Conservation (phyloP, 2,888 invertebrate genomes). For the Octonoba sinensis region DNA sequence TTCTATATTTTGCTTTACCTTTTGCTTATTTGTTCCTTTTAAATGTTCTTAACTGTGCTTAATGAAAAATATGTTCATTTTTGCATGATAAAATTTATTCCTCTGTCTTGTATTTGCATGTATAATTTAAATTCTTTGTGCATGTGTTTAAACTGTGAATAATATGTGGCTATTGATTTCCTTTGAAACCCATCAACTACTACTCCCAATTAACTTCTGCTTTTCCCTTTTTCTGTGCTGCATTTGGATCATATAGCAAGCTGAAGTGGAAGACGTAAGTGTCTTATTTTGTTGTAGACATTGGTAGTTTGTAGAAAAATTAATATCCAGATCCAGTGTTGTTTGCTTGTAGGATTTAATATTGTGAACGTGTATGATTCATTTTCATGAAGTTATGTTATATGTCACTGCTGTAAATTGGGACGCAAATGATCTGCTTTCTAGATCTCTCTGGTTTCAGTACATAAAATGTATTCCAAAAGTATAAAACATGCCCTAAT, state of each 20-base stretch:
- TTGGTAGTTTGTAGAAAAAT: slow-evolving; percentile 44
- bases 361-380: background rate
- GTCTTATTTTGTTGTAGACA: slow-evolving; percentile 40
- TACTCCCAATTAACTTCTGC: slow-evolving; percentile 62
- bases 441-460: too few species aligned
- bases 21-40: too few species aligned
- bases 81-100: slow-evolving; percentile 32
- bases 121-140: background rate
- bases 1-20: too few species aligned
- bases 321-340: background rate
- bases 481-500: too few species aligned
- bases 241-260: slow-evolving; percentile 70
- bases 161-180: slow-evolving; percentile 17
- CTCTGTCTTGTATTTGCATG: slow-evolving; percentile 3
- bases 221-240: slow-evolving; percentile 64
- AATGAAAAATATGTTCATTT: background rate
- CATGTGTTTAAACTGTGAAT: slow-evolving; percentile 19
- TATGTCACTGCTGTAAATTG: too few species aligned
- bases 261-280: slow-evolving; percentile 98
- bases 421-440: too few species aligned
- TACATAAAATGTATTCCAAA: too few species aligned
- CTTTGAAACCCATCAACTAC: slow-evolving; percentile 30
- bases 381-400: too few species aligned
- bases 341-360: background rate
- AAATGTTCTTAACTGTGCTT: too few species aligned